Evolutionary conservation across 2,113 vertebrate species (phyloP).

Genomic region (Enhydra lutris): DNA sequence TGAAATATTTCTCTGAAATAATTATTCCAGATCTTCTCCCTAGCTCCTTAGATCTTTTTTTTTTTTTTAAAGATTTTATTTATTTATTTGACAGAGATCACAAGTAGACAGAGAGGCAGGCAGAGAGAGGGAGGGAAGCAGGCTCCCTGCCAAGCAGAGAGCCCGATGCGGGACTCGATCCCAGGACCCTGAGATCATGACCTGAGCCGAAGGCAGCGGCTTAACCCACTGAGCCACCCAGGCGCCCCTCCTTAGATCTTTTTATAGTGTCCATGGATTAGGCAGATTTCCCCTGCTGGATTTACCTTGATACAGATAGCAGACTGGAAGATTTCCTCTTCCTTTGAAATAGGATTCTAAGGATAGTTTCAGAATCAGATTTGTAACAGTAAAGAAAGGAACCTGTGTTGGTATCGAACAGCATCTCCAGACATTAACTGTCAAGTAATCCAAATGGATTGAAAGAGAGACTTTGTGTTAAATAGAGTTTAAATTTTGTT

Average conservation of each 20-base stretch:
- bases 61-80: too few species aligned
- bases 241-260: slow-evolving; percentile 8
- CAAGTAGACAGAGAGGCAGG: too few species aligned
- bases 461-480: background rate
- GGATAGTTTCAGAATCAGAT: slow-evolving; percentile 24
- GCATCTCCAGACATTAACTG: background rate
- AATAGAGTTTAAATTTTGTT: slow-evolving; percentile 26
- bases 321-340: background rate
- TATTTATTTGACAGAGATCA: too few species aligned
- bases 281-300: background rate
- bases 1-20: slow-evolving; percentile 17
- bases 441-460: background rate
- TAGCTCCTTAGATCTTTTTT: slow-evolving; percentile 5
- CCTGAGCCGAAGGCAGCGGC: too few species aligned
- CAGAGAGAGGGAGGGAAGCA: too few species aligned
- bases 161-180: too few species aligned
- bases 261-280: background rate
- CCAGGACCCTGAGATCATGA: too few species aligned
- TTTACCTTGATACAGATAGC: background rate
- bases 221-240: too few species aligned
- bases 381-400: background rate
- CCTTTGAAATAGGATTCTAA: background rate
- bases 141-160: too few species aligned
- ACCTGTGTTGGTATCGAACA: background rate
- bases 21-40: background rate